Evolutionary conservation across 2,797 vertebrate species (phyloP), one percentile per base, ranked within the genome.

Genomic region (Sparidentex hasta): DNA sequence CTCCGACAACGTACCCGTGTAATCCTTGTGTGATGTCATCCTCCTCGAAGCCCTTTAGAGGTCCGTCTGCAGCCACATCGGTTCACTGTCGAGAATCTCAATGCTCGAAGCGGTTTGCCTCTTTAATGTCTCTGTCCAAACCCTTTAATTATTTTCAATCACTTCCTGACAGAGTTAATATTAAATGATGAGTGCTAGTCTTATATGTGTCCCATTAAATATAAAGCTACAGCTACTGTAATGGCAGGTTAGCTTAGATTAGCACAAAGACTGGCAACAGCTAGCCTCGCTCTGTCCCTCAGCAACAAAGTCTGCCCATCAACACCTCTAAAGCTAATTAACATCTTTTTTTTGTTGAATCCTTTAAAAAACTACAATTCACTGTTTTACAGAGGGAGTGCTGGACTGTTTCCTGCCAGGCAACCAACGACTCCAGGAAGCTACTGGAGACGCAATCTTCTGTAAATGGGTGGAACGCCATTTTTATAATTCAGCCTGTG

Each of bases 341-440:
- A 16, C 12, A 38, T 41, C 16, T 23, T 0, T 14, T 0, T 14
- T 66, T 27, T 27, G 50, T 41, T 38, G 7, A 43, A 52, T 21
- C 20, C 13, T 46, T 46, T 27, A 27, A 27, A 4, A 27, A 27
- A 27, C 27, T 27, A 62, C 43, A 46, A 62, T 62, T 46, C 2
- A 0, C 11, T 1, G 2, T 52, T 59, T 75, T 54, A 67, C 52
- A 29, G 27, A 48, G 21, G 51, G 38, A 58, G 11, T 27, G 20
- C 21, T 23, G 38, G 29, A 58, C 48, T 33, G 20, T 47, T 27
- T 76, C 27, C 50, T 38, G 27, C 27, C 41, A 33, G 23, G 44
- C 38, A 38, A 62, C 23, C 44, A 29, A 44, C 20, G 14, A 41
- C 50, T 55, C 41, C 23, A 65, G 61, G 41, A 65, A 71, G 66